phyloP scores from a whole-genome alignment of 2,797 vertebrate species.

The Myotis myotis region DNA sequence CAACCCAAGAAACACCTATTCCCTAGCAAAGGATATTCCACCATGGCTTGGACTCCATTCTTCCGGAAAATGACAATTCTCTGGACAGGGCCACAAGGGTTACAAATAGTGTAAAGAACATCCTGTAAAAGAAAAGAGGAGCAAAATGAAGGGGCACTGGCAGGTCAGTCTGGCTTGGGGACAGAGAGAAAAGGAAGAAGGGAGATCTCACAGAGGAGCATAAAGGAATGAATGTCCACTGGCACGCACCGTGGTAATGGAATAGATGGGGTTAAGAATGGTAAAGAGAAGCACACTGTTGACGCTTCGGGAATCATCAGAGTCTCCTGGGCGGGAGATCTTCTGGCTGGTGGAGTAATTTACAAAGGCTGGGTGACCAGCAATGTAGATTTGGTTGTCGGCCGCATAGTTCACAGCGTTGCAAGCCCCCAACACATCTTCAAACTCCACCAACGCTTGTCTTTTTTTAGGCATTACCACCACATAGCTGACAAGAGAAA shows the following conservation, averaged over 20 bases:
- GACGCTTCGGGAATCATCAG: slow-evolving; percentile 92
- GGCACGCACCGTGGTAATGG: slow-evolving; percentile 81
- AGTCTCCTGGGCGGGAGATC: slow-evolving; percentile 94
- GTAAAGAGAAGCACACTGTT: slow-evolving; percentile 97
- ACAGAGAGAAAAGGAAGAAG: background rate
- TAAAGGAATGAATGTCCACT: rapidly evolving
- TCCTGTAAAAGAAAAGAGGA: slow-evolving; percentile 84
- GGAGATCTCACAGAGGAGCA: background rate
- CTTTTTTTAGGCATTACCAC: slow-evolving; percentile 99
- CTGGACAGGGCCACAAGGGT: slow-evolving; percentile 97
- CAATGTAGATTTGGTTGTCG: slow-evolving; percentile 96
- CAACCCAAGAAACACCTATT: background rate
- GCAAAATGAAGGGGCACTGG: background rate
- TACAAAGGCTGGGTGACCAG: slow-evolving; percentile 95
- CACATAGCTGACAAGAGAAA: slow-evolving; percentile 87
- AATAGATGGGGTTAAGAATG: slow-evolving; percentile 95
- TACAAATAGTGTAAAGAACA: slow-evolving; percentile 97
- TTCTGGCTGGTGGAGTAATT: slow-evolving; percentile 99
- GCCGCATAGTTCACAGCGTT: slow-evolving; percentile 95
- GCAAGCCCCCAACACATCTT: slow-evolving; percentile 93
- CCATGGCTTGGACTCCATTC: slow-evolving; percentile 98
- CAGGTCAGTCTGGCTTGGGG: background rate
- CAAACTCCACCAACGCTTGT: slow-evolving; percentile 95
- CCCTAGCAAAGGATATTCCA: slow-evolving; percentile 95
- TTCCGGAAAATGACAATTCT: slow-evolving; percentile 98